A percentile compares a stretch with the other conserved stretches of the same genome.
Evolutionary conservation across 2,113 vertebrate genomes (phyloP).

Genomic region (Siphamia tubifer): DNA sequence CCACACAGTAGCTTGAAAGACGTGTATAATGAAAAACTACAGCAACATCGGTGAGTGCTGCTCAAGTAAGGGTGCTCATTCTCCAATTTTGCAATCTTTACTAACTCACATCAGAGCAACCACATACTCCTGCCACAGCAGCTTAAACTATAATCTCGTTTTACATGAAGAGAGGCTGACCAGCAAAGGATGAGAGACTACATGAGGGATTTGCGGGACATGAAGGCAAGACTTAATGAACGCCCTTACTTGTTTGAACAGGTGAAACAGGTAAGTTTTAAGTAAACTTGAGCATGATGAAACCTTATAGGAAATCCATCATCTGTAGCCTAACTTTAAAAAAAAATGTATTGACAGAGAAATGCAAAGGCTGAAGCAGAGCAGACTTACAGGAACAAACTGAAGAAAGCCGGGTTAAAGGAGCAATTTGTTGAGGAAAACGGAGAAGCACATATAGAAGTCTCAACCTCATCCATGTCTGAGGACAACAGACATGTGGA

Average conservation of each 20-base stretch:
- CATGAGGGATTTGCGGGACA: conserved; percentile 87
- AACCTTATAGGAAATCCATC: neutral
- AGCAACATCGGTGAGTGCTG: conserved; percentile 83
- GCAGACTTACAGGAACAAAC: conserved; percentile 79
- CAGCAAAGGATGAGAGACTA: conserved; percentile 87
- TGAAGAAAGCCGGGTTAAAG: conserved; percentile 83
- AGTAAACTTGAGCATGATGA: neutral
- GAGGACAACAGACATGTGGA: conserved; percentile 30
- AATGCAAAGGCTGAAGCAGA: conserved; percentile 85
- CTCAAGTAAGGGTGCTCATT: neutral
- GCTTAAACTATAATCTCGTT: conserved; percentile 37
- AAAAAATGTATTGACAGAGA: conserved; percentile 59
- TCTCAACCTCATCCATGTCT: conserved; percentile 12
- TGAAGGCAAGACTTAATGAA: conserved; percentile 85
- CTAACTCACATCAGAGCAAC: conserved; percentile 16
- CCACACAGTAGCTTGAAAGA: conserved; percentile 88
- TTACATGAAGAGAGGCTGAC: conserved; percentile 83
- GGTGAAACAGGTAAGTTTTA: conserved; percentile 78
- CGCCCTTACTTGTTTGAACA: conserved; percentile 93
- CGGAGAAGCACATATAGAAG: conserved; percentile 55
- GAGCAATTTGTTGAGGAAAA: conserved; percentile 88
- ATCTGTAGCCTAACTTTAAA: neutral
- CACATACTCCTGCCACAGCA: conserved; percentile 3
- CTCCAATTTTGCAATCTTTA: neutral
- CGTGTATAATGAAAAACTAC: conserved; percentile 82